These are phyloP conservation scores for Oenanthe oenanthe DNA, from an alignment of 2,113 vertebrate species.

Conservation along the genomic window DNA sequence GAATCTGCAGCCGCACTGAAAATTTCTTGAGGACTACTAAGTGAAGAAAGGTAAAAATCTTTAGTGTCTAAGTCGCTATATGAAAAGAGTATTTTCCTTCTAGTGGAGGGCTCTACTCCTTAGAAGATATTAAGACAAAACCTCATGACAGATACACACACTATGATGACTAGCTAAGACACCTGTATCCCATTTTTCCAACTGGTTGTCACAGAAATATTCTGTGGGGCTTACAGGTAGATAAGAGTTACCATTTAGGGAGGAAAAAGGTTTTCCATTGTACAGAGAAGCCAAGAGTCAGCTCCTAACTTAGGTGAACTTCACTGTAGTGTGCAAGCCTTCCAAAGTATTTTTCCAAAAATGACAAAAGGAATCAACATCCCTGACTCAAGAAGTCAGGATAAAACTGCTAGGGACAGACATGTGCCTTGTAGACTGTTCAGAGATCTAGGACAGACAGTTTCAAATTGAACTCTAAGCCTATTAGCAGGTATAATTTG, in stretches of 20 bases:
- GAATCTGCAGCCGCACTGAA: background rate
- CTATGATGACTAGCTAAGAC: background rate
- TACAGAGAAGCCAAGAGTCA: background rate
- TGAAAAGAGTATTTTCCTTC: background rate
- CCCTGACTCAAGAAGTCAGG: background rate
- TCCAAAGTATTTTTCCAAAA: background rate
- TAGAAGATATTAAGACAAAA: background rate
- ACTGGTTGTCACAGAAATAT: background rate
- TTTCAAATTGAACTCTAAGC: background rate
- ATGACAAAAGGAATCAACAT: background rate
- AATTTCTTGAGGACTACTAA: background rate
- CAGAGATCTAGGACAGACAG: background rate
- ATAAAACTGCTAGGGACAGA: background rate
- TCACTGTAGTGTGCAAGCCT: background rate
- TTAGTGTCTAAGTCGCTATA: background rate
- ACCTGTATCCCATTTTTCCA: background rate
- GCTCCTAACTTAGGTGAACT: background rate
- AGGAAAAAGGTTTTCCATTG: background rate
- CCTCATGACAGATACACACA: background rate
- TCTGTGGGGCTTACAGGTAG: background rate
- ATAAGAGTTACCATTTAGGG: background rate
- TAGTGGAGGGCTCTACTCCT: background rate
- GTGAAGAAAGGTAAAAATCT: background rate
- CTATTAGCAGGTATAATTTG: background rate
- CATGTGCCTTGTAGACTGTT: background rate